A percentile compares a stretch with the other conserved stretches of the same genome.
These are phyloP conservation scores for Syrmaticus mikado DNA, from an alignment of 2,113 vertebrate species.

Conservation along the genomic window DNA sequence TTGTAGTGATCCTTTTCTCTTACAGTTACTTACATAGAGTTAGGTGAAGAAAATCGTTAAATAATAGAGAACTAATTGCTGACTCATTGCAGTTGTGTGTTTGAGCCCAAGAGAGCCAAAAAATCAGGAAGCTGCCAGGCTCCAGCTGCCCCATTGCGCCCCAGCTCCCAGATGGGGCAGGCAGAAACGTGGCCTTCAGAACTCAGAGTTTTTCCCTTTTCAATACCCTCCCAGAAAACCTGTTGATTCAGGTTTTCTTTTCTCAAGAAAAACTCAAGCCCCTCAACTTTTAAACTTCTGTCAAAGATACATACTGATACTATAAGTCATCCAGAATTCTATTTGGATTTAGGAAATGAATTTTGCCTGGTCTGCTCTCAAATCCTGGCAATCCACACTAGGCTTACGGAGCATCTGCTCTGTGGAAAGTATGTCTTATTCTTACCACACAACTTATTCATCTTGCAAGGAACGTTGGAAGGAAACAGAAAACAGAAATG, in stretches of 20 bases:
- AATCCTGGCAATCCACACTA: slow-evolving; percentile 23
- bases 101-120: neutral
- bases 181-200: neutral
- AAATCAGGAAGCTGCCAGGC: neutral
- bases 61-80: neutral
- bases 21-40: neutral
- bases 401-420: neutral
- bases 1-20: rapidly evolving
- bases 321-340: neutral
- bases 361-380: slow-evolving; percentile 1
- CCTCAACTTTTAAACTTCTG: slow-evolving; percentile 7
- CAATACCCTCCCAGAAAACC: neutral
- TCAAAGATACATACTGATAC: neutral
- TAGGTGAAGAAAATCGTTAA: neutral
- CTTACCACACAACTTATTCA: neutral
- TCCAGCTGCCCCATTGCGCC: rapidly evolving
- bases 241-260: neutral
- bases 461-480: neutral
- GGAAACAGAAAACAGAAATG: neutral
- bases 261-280: neutral
- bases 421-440: neutral
- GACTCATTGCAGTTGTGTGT: neutral
- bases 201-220: neutral
- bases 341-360: slow-evolving; percentile 61
- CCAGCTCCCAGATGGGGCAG: no score